Conservation (phyloP, 1,140 invertebrate species). For the Physella acuta region DNA sequence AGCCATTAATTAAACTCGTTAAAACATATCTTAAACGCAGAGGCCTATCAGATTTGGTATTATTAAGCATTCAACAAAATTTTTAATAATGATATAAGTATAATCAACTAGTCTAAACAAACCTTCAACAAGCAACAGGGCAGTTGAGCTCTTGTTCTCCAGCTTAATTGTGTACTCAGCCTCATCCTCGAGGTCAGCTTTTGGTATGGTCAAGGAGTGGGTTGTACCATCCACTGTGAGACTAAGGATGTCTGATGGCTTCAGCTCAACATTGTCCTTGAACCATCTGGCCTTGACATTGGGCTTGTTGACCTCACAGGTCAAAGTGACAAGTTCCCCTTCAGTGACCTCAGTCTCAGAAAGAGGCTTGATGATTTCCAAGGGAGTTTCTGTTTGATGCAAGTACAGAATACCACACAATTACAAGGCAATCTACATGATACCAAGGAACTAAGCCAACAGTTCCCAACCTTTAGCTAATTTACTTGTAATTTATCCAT, state of each 20-base stretch:
- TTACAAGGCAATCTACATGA: no score
- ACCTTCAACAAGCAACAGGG: conserved; percentile 54
- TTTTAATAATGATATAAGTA: background rate
- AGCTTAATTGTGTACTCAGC: conserved; percentile 38
- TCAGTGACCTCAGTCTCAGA: conserved; percentile 89
- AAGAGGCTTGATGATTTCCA: conserved; percentile 93
- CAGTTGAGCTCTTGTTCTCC: conserved; percentile 43
- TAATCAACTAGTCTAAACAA: conserved; percentile 16
- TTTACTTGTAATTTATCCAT: no score
- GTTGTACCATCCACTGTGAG: conserved; percentile 34
- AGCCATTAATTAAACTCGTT: no score
- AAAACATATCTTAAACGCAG: no score
- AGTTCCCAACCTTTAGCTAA: no score
- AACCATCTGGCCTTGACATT: conserved; percentile 43
- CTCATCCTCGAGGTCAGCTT: conserved; percentile 39
- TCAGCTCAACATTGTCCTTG: conserved; percentile 37
- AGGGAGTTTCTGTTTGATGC: conserved; percentile 71
- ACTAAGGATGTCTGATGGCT: conserved; percentile 30
- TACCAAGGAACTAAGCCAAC: no score
- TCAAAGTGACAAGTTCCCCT: conserved; percentile 86
- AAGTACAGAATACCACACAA: no score
- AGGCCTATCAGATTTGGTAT: no score
- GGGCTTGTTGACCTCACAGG: conserved; percentile 66
- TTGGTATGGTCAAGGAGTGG: conserved; percentile 40
- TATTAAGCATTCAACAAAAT: no score